Evolutionary conservation across 2,113 vertebrate species (phyloP).

Genomic region (Castor canadensis): DNA sequence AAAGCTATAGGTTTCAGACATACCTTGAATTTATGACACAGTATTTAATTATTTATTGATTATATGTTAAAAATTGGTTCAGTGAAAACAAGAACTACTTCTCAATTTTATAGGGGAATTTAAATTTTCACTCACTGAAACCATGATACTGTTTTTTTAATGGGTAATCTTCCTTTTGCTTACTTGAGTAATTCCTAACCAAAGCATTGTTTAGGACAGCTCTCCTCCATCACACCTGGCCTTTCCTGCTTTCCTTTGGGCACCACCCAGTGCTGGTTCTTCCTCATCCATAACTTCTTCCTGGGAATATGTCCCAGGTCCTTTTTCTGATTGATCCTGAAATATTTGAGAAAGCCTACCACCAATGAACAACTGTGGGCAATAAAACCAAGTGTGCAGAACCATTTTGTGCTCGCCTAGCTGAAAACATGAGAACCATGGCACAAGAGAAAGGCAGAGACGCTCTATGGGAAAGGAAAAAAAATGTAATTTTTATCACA

Average conservation of each 20-base stretch:
- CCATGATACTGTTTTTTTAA: not conserved
- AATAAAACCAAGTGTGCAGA: not conserved
- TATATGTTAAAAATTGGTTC: not conserved
- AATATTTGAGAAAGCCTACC: not conserved
- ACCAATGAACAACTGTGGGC: not conserved
- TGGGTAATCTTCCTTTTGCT: not conserved
- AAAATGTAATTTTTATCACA: not conserved
- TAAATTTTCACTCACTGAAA: conserved; percentile 5
- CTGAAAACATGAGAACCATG: not conserved
- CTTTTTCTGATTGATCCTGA: not conserved
- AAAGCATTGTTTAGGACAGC: not conserved
- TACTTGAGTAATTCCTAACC: not conserved
- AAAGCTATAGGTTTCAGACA: not conserved
- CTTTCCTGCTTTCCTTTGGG: not conserved
- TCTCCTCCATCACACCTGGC: not conserved
- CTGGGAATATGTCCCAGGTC: not conserved
- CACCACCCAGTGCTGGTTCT: not conserved
- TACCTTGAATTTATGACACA: not conserved
- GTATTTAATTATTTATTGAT: not conserved
- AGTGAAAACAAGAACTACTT: not conserved
- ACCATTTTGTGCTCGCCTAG: not conserved
- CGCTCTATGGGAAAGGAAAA: not conserved
- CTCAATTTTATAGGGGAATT: not conserved
- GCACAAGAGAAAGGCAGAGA: too few species aligned
- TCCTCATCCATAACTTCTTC: not conserved